Evolutionary conservation across 23 tunicate genomes (phyloP).

Genomic region (Ascidia mentula): DNA sequence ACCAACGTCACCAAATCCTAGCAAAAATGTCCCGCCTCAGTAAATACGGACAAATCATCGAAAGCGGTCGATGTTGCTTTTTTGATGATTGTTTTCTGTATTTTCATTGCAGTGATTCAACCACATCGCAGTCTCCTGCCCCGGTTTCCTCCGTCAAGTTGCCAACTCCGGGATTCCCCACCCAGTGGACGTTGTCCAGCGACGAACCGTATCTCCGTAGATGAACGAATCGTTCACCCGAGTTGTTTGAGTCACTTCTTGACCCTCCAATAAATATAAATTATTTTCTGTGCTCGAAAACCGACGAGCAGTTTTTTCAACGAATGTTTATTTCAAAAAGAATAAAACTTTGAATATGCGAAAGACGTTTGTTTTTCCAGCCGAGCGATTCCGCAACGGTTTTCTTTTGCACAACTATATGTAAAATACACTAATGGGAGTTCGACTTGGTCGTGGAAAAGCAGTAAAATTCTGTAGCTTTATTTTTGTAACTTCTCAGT

Average conservation of each 20-base stretch:
- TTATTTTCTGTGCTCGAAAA: background rate
- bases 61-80: background rate
- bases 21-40: background rate
- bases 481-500: background rate
- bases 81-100: background rate
- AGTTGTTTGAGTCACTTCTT: background rate
- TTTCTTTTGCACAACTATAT: no score
- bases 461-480: no score
- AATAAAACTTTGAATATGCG: no score
- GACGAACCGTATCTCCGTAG: constrained; percentile 44
- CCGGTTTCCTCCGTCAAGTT: constrained; percentile 22
- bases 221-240: background rate
- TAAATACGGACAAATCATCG: background rate
- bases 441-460: no score
- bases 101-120: background rate
- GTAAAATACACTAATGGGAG: no score
- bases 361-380: no score
- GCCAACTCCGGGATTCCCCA: constrained; percentile 79
- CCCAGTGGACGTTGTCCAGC: constrained; percentile 68
- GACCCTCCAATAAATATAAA: no score
- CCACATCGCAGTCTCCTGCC: background rate
- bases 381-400: no score
- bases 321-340: no score
- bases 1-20: background rate
- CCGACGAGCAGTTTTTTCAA: no score